These are phyloP conservation scores for Alectoris magna DNA, from an alignment of 2,797 vertebrate species.

Conservation along the genomic window DNA sequence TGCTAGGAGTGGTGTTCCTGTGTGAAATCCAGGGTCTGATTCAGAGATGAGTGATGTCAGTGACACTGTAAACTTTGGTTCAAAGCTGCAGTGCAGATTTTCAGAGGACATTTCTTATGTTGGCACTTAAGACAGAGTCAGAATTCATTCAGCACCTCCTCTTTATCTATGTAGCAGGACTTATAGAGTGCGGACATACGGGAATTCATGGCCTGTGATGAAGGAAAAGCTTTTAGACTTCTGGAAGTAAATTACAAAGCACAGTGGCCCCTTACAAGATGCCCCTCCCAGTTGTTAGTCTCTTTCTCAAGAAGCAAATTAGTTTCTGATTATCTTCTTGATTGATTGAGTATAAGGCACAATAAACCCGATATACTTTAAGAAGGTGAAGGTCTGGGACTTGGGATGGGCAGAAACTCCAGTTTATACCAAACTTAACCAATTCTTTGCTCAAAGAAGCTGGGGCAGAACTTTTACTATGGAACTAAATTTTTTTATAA, in stretches of 20 bases:
- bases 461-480: background rate
- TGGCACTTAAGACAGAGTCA: background rate
- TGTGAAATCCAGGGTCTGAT: background rate
- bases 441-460: background rate
- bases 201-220: background rate
- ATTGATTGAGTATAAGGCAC: background rate
- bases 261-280: fast-evolving
- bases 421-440: background rate
- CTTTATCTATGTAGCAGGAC: background rate
- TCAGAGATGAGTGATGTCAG: background rate
- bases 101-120: background rate
- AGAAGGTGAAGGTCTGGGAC: background rate
- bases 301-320: background rate
- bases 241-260: background rate
- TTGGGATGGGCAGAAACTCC: background rate
- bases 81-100: background rate
- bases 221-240: background rate
- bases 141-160: background rate
- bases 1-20: background rate
- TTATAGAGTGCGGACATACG: background rate
- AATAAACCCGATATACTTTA: background rate
- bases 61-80: background rate
- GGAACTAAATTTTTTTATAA: background rate
- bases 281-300: background rate
- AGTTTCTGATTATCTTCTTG: background rate